phyloP scores from a whole-genome alignment of 1,140 invertebrate genomes.

The Wiebesia pumilae region DNA sequence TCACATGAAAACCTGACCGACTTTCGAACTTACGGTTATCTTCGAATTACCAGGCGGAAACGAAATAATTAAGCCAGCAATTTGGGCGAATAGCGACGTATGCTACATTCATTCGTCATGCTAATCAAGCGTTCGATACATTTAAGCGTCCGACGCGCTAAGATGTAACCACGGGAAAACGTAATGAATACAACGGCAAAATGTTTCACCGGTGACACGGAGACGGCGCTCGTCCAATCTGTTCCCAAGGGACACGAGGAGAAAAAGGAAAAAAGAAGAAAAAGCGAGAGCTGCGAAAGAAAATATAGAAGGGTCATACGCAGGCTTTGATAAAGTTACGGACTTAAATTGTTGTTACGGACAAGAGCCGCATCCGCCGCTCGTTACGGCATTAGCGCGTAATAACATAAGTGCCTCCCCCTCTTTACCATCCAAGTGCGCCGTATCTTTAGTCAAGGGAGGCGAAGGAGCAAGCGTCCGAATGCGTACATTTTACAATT shows the following conservation, averaged over 20 bases:
- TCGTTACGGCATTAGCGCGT: conserved; percentile 29
- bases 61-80: not conserved
- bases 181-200: not conserved
- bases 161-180: not conserved
- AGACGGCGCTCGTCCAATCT: not conserved
- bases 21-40: not conserved
- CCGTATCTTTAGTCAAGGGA: not conserved
- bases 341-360: conserved; percentile 30
- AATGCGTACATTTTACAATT: not conserved
- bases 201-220: not conserved
- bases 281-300: not conserved
- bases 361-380: not conserved
- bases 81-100: not conserved
- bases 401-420: not conserved
- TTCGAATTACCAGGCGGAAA: not conserved
- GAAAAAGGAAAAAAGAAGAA: not conserved
- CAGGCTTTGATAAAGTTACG: conserved; percentile 19
- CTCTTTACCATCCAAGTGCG: not conserved
- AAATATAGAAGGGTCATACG: not conserved
- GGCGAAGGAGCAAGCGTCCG: not conserved
- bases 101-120: not conserved
- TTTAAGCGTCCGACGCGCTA: not conserved
- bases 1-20: not conserved
- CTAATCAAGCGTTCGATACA: not conserved
- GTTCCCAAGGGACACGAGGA: not conserved